Evolutionary conservation across 2,888 invertebrate species (phyloP).

Genomic region (Neoascia interrupta): DNA sequence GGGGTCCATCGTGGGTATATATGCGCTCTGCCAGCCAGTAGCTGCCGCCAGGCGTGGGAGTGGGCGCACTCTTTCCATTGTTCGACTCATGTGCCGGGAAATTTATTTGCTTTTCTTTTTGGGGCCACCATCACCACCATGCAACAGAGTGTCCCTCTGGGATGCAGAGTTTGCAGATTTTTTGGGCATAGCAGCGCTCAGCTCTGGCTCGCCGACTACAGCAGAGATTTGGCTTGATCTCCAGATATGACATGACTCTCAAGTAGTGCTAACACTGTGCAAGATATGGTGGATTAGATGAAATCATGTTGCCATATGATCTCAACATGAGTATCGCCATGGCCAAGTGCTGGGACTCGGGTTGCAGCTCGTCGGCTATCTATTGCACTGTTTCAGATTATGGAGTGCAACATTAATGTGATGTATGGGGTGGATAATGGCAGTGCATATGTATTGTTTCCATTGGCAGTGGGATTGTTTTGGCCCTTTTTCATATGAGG

Average conservation of each 20-base stretch:
- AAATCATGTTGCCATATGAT: slow-evolving; percentile 67
- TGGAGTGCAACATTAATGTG: slow-evolving; percentile 43
- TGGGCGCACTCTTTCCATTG: slow-evolving; percentile 53
- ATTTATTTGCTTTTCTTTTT: slow-evolving; percentile 57
- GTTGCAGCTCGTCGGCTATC: no score
- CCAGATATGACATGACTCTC: slow-evolving; percentile 61
- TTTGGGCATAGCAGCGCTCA: no score
- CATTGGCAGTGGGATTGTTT: slow-evolving; percentile 20
- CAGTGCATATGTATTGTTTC: slow-evolving; percentile 32
- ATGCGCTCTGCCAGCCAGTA: slow-evolving; percentile 35
- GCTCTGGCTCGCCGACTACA: no score
- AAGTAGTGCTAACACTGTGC: slow-evolving; percentile 67
- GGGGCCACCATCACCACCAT: neutral
- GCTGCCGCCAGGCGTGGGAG: slow-evolving; percentile 69
- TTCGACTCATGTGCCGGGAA: slow-evolving; percentile 34
- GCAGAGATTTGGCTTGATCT: slow-evolving; percentile 45
- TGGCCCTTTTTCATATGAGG: neutral
- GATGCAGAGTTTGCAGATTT: slow-evolving; percentile 15
- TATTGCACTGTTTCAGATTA: slow-evolving; percentile 8
- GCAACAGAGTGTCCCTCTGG: neutral
- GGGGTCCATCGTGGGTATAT: slow-evolving; percentile 48
- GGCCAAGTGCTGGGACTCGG: no score
- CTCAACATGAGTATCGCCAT: slow-evolving; percentile 51
- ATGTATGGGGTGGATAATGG: slow-evolving; percentile 49
- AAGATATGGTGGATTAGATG: slow-evolving; percentile 66